Evolutionary conservation across 2,113 vertebrate species (phyloP).

Genomic region (Jacana jacana): DNA sequence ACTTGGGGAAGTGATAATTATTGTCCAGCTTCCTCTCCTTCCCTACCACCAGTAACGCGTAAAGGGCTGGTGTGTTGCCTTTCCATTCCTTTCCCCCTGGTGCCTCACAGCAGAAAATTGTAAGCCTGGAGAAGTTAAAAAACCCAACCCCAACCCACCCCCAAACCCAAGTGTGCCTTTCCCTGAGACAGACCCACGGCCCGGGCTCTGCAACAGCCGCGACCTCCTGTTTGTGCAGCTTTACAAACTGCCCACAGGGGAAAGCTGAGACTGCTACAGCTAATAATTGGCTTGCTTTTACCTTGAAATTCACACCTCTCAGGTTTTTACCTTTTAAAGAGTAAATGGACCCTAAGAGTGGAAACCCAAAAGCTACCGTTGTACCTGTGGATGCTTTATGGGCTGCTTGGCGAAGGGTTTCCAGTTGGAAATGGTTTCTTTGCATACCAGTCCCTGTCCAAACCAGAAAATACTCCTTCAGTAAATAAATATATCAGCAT

Average conservation of each 20-base stretch:
- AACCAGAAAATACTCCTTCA: background rate
- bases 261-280: background rate
- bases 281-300: background rate
- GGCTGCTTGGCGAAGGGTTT: background rate
- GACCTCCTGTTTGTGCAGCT: background rate
- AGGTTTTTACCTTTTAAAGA: background rate
- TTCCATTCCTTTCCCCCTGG: background rate
- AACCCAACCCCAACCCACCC: background rate
- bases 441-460: background rate
- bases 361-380: background rate
- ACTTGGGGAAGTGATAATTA: background rate
- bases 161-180: background rate
- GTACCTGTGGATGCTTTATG: background rate
- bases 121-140: background rate
- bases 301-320: background rate
- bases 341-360: background rate
- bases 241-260: background rate
- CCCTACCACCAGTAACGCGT: accelerated
- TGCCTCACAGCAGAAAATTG: background rate
- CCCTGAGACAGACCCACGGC: accelerated
- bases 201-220: background rate
- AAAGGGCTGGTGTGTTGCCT: background rate
- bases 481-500: background rate
- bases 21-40: background rate
- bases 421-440: background rate